A percentile compares a stretch with the other conserved stretches of the same genome.
Evolutionary conservation across 2,888 invertebrate genomes (phyloP).

Genomic region (Synanthedon formicaeformis): DNA sequence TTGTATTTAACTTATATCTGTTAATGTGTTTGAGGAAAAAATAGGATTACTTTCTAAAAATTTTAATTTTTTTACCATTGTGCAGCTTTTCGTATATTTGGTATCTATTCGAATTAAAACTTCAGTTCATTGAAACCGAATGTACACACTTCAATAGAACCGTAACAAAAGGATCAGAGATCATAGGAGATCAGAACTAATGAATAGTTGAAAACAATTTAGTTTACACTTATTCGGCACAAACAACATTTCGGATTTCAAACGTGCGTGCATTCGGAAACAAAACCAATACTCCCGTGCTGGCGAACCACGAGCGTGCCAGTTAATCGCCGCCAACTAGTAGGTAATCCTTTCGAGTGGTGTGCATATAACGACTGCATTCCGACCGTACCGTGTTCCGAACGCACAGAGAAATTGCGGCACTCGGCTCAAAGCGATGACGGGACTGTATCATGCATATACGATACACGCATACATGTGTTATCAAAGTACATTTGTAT

Average conservation of each 20-base stretch:
- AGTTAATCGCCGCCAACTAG: conserved; percentile 56
- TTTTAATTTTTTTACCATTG: no score
- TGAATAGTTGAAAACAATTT: no score
- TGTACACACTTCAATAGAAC: no score
- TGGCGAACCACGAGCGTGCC: conserved; percentile 45
- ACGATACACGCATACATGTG: conserved; percentile 8
- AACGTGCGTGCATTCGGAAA: conserved; percentile 37
- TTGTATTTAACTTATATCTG: no score
- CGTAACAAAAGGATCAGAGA: no score
- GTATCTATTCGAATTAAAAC: no score
- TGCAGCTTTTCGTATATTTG: no score
- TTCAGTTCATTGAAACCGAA: no score
- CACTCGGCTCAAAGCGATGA: conserved; percentile 54
- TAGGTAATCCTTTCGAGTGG: conserved; percentile 62
- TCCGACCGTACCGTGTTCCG: conserved; percentile 36
- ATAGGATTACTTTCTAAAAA: no score
- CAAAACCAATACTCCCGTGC: conserved; percentile 36
- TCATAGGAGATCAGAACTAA: no score
- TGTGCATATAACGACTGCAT: conserved; percentile 52
- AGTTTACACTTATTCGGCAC: neutral
- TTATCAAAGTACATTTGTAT: neutral
- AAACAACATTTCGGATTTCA: conserved; percentile 27
- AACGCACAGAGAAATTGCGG: conserved; percentile 44
- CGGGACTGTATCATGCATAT: conserved; percentile 45
- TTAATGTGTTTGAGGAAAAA: no score